phyloP scores from a whole-genome alignment of 2,113 vertebrate genomes.

The Podarcis muralis region DNA sequence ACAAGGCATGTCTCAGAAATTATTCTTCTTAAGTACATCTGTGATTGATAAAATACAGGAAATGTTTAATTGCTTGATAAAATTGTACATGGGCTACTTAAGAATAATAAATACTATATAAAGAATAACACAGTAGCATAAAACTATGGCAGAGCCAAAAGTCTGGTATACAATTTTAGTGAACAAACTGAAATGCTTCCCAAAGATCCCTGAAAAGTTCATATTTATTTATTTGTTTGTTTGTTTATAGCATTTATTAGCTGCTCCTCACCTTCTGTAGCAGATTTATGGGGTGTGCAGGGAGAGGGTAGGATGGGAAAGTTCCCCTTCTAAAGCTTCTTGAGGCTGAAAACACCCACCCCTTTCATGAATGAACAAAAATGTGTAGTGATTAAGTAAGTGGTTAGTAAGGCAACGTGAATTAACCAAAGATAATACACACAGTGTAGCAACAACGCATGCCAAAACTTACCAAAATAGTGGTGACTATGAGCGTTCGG shows the following conservation, averaged over 20 bases:
- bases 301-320: too few relatives aligned
- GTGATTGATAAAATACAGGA: not conserved
- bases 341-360: not conserved
- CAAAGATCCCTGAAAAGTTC: not conserved
- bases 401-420: not conserved
- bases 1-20: not conserved
- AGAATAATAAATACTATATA: not conserved
- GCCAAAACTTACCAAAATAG: slow-evolving; percentile 89
- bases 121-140: fast-evolving
- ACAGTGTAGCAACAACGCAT: fast-evolving
- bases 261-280: too few relatives aligned
- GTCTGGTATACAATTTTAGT: not conserved
- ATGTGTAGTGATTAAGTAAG: not conserved
- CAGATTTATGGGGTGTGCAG: too few relatives aligned
- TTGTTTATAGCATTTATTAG: not conserved
- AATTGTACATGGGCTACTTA: not conserved
- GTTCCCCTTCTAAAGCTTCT: too few relatives aligned
- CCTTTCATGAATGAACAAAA: not conserved
- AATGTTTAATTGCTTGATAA: slow-evolving; percentile 5
- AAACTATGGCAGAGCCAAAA: not conserved
- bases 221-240: not conserved
- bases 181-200: not conserved
- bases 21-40: not conserved
- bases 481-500: slow-evolving; percentile 94
- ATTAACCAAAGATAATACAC: fast-evolving